Base-by-base conservation (phyloP, 92 coral and sea anemone species). In the Epizoanthus stellaris region DNA sequence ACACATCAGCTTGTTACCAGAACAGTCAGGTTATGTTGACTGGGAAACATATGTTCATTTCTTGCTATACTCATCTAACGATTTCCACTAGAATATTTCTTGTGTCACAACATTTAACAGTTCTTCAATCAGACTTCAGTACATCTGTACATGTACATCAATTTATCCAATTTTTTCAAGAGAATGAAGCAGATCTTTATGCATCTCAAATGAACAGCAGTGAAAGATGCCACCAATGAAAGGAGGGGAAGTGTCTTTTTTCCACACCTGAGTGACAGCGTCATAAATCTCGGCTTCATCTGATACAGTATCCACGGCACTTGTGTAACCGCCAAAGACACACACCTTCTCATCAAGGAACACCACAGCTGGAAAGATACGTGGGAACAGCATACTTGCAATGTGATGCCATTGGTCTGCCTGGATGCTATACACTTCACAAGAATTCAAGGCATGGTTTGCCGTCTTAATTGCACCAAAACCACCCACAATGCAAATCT, bases 381-480 rank as follows among this genome's bases (percentile, higher is more conserved):
- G 83, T 40, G 83, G 83, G 23, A 61, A 79, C 25, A 79, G 17
- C 83, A 79, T 79, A 10, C 83, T 79, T 5, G 83, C 14, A 47
- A 79, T 43, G 38, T 79, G 83, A 21, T 79, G 83, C 83, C 83
- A 79, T 6, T 79, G 72, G 38, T 79, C 61, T 5, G 59, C 61
- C 59, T 79, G 83, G 65, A 79, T 23, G 72, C 10, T 79, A 12
- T 79, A 79, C 45, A 79, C 83, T 70, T 79, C 83, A 14, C 83
- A 79, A 5, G 83, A 79, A 45, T 79, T 79, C 59, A 79, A n/a
- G 64, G 83, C 83, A 79, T 79, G 83, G 59, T 79, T 79, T 39
- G 83, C 53, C 4, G 83, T 79, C 30, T 79, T 79, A 15, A 79
- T 54, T 63, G 83, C 83, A 9, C 83, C 83, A 79, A 79, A 79